Conservation (phyloP, 2,797 vertebrate genomes). For the Enteromius thamalakanensis region DNA sequence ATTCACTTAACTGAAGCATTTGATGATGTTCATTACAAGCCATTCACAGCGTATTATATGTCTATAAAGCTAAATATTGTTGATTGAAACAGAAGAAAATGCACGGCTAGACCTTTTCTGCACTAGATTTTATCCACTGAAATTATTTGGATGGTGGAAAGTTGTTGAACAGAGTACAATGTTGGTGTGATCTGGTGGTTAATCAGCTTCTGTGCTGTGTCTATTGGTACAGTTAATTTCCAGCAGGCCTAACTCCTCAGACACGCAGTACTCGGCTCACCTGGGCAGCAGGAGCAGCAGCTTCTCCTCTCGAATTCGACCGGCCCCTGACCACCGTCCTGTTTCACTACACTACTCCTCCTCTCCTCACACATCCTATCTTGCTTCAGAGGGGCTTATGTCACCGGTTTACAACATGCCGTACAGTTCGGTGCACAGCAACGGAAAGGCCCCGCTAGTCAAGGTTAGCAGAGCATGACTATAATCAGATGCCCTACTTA, state of each 20-base stretch:
- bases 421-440: slow-evolving; percentile 65
- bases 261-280: slow-evolving; percentile 64
- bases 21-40: slow-evolving; percentile 43
- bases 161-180: not conserved
- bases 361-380: slow-evolving; percentile 68
- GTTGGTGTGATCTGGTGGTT: not conserved
- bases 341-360: slow-evolving; percentile 75
- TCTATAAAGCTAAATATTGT: not conserved
- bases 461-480: slow-evolving; percentile 73
- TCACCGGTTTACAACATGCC: slow-evolving; percentile 83
- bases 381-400: slow-evolving; percentile 60
- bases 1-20: not conserved
- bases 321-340: slow-evolving; percentile 68
- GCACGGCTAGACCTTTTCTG: not conserved
- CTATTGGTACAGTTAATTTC: slow-evolving; percentile 72
- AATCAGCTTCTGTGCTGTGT: slow-evolving; percentile 28
- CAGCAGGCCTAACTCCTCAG: slow-evolving; percentile 70
- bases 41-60: slow-evolving; percentile 17
- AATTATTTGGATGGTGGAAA: not conserved
- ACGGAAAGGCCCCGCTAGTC: slow-evolving; percentile 77
- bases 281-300: slow-evolving; percentile 80
- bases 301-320: slow-evolving; percentile 78
- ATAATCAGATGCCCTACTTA: slow-evolving; percentile 44
- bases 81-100: not conserved
- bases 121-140: not conserved